These are phyloP conservation scores for Priocnemis perturbator DNA, from an alignment of 2,888 invertebrate species.

Conservation along the genomic window DNA sequence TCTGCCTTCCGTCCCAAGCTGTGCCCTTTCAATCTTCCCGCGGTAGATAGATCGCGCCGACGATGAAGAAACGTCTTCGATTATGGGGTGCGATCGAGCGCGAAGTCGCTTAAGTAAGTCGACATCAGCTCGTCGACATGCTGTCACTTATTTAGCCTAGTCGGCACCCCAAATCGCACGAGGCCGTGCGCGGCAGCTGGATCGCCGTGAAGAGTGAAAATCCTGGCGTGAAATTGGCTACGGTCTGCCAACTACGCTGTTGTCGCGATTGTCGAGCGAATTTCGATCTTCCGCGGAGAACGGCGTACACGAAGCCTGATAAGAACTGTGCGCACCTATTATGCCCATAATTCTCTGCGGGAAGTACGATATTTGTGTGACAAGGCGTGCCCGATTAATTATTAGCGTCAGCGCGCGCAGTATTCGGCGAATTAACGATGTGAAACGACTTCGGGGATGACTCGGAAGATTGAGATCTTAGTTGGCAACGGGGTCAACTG, in stretches of 20 bases:
- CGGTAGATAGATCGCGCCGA: background rate
- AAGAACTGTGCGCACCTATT: no score
- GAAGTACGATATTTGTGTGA: no score
- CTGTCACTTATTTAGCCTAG: slow-evolving; percentile 16
- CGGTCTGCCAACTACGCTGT: slow-evolving; percentile 44
- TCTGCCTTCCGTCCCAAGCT: no score
- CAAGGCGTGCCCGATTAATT: no score
- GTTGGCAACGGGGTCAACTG: slow-evolving; percentile 25
- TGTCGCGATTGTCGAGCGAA: slow-evolving; percentile 12
- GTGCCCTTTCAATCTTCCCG: no score
- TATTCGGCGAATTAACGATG: no score
- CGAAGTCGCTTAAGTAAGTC: slow-evolving; percentile 44
- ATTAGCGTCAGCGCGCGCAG: no score
- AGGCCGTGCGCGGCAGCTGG: slow-evolving; percentile 2
- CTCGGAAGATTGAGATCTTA: background rate
- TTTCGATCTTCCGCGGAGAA: slow-evolving; percentile 6
- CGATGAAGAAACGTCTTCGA: slow-evolving; percentile 34
- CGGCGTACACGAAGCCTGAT: no score
- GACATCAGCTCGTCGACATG: slow-evolving; percentile 21
- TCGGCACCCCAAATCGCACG: background rate
- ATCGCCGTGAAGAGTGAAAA: slow-evolving; percentile 63
- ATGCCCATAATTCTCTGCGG: no score
- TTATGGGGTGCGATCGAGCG: slow-evolving; percentile 32
- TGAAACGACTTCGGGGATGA: no score
- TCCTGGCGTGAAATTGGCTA: slow-evolving; percentile 64